Conservation (phyloP, 2,113 vertebrate genomes). For the Chaetura pelagica region DNA sequence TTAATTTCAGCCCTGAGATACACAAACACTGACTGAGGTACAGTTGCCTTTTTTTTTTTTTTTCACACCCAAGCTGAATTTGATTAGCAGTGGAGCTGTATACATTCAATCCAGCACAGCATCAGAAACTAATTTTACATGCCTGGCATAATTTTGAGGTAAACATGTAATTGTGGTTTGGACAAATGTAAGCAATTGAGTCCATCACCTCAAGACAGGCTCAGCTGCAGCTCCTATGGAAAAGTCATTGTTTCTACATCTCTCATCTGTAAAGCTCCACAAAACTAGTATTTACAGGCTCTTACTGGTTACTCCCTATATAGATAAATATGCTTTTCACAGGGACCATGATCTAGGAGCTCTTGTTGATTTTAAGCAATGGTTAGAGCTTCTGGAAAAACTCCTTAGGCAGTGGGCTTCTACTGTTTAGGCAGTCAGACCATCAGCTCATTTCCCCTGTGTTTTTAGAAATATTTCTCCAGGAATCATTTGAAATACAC, state of each 20-base stretch:
- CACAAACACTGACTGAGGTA: background rate
- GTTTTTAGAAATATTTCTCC: background rate
- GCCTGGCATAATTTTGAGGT: background rate
- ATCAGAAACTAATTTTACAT: background rate
- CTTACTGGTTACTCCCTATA: background rate
- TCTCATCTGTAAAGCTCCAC: background rate
- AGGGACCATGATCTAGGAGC: background rate
- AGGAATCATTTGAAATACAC: background rate
- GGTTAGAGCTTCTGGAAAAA: background rate
- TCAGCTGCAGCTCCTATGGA: background rate
- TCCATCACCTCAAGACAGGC: background rate
- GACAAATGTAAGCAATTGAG: background rate
- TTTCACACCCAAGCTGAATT: background rate
- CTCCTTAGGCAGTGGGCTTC: background rate
- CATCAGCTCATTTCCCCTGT: background rate
- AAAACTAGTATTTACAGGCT: background rate
- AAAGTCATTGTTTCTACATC: background rate
- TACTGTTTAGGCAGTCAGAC: background rate
- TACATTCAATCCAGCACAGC: background rate
- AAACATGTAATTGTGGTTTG: background rate
- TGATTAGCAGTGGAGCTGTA: background rate
- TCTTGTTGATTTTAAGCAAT: background rate
- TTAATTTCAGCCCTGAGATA: background rate
- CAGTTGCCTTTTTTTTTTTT: background rate
- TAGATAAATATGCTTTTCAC: background rate